phyloP scores from a whole-genome alignment of 2,113 vertebrate genomes.

The Brienomyrus longianalis region DNA sequence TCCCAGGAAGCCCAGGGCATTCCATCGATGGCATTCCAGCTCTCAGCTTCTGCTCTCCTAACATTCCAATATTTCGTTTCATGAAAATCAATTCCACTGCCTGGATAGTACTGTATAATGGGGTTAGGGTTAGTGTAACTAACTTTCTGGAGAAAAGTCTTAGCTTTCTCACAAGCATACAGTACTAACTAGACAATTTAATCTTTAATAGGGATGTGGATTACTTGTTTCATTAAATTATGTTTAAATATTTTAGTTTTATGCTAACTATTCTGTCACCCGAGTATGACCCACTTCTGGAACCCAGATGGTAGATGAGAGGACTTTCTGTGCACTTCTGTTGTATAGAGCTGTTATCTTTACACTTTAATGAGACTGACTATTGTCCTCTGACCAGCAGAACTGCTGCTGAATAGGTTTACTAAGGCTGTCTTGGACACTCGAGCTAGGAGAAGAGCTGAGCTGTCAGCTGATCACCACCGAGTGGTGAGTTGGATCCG shows the following conservation, averaged over 20 bases:
- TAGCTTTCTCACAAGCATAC: background rate
- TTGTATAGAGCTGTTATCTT: background rate
- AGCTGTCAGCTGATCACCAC: too few relatives aligned
- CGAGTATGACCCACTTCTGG: background rate
- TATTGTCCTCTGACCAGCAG: background rate
- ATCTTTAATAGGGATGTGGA: background rate
- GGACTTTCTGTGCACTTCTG: background rate
- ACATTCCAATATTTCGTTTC: background rate
- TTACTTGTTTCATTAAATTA: background rate
- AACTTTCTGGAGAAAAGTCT: background rate
- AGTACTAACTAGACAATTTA: background rate
- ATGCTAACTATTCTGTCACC: background rate
- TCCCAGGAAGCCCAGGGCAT: background rate
- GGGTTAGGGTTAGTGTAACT: background rate
- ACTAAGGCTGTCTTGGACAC: background rate
- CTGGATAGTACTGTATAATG: background rate
- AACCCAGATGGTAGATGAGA: background rate
- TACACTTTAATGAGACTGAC: background rate
- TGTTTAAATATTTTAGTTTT: background rate
- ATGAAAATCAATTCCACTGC: background rate
- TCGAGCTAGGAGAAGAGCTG: background rate
- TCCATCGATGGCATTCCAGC: background rate
- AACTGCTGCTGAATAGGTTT: background rate
- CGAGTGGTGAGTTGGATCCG: too few relatives aligned
- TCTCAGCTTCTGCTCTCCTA: background rate